phyloP scores from a whole-genome alignment of 2,113 vertebrate species.

The Columba livia region DNA sequence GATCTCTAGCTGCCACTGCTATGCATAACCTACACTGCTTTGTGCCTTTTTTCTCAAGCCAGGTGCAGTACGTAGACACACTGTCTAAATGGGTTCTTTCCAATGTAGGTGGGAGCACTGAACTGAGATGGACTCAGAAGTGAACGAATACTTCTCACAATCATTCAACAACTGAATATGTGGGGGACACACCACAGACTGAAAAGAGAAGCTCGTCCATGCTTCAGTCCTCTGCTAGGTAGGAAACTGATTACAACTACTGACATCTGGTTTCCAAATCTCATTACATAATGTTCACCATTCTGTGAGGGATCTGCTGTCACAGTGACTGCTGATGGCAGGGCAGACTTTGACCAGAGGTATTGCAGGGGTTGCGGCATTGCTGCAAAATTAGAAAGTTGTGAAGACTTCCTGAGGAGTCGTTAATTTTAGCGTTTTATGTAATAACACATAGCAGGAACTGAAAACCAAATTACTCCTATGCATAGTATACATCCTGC shows the following conservation, averaged over 20 bases:
- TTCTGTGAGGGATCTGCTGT: neutral
- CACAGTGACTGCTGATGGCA: neutral
- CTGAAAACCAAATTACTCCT: neutral
- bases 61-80: neutral
- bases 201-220: neutral
- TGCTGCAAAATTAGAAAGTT: neutral
- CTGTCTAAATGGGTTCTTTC: neutral
- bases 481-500: rapidly evolving
- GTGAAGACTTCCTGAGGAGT: neutral
- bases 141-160: neutral
- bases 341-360: neutral
- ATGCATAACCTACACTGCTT: rapidly evolving
- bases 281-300: neutral
- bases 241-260: neutral
- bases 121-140: neutral
- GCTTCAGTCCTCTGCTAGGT: neutral
- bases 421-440: neutral
- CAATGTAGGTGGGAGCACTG: neutral
- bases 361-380: neutral
- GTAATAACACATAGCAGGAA: neutral
- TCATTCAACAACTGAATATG: neutral
- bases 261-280: neutral
- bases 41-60: neutral
- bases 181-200: neutral
- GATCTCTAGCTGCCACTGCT: neutral